Conservation (phyloP, 2,797 vertebrate genomes). For the Sylvilagus floridanus region DNA sequence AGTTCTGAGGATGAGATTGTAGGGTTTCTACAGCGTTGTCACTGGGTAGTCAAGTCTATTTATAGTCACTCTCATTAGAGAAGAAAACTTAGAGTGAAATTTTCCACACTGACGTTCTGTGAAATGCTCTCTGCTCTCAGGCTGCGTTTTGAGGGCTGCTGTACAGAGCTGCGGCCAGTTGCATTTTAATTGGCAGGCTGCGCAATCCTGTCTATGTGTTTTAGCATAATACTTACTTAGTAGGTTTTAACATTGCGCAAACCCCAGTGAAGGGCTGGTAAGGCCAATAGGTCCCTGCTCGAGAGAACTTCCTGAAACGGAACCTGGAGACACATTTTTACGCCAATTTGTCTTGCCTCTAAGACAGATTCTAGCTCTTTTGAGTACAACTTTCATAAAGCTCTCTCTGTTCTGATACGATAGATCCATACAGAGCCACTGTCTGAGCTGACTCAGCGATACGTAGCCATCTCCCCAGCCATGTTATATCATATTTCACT, state of each 20-base stretch:
- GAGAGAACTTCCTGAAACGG: slow-evolving; percentile 38
- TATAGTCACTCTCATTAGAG: not conserved
- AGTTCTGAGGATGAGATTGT: not conserved
- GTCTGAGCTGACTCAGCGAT: not conserved
- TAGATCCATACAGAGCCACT: not conserved
- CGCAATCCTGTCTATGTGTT: slow-evolving; percentile 65
- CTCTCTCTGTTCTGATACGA: not conserved
- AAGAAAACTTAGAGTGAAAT: not conserved
- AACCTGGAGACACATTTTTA: slow-evolving; percentile 29
- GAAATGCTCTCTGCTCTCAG: not conserved
- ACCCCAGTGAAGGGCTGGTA: slow-evolving; percentile 26
- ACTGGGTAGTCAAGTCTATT: not conserved
- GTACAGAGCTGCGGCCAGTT: slow-evolving; percentile 42
- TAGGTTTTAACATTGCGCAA: slow-evolving; percentile 53
- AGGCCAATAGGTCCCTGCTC: not conserved
- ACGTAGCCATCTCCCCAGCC: not conserved
- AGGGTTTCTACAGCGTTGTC: not conserved
- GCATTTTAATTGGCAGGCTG: slow-evolving; percentile 56
- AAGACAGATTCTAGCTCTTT: not conserved
- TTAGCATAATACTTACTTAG: slow-evolving; percentile 70
- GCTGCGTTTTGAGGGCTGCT: slow-evolving; percentile 49
- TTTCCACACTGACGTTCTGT: slow-evolving; percentile 53
- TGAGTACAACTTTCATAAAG: slow-evolving; percentile 36
- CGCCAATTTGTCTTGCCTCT: slow-evolving; percentile 43
- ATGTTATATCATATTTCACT: not conserved